Base-by-base conservation (phyloP, 2,888 invertebrate genomes). In the Willowsia nigromaculata region DNA sequence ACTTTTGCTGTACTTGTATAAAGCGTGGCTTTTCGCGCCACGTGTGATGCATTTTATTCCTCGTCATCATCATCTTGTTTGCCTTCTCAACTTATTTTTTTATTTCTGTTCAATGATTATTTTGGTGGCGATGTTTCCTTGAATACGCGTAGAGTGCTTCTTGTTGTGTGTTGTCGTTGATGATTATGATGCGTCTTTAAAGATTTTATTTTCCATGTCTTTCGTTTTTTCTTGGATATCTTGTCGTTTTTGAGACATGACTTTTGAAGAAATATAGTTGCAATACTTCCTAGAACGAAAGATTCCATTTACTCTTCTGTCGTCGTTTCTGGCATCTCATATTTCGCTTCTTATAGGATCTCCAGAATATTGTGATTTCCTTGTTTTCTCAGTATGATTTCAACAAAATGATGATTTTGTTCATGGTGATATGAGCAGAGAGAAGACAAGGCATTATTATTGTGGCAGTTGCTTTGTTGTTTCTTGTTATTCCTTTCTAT, bases 11-110 rank as follows among this genome's bases (percentile, higher is more conserved):
- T 85, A 30, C 37, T 84, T 83, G 80, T 71, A 40, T 76, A 85
- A 87, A 90, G 91, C 91, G 91, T 90, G 89, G 90, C 90, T 90
- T 91, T 91, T 91, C 89, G 90, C 84, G 91, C 91, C 91, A 91
- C 91, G 91, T 91, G 91, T 91, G 91, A 91, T 90, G 90, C 90
- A 91, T 91, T 91, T 88, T 89, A 30, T 85, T 89, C 81, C 47
- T 62, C 33, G n/a, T n/a, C n/a, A n/a, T n/a, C n/a, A n/a, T 80
- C 80, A 25, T 30, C 76, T 74, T 85, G 81, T 76, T 71, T 78
- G 18, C 59, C 40, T 71, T 85, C 47, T 85, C 43, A 62, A 47
- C 30, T 83, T 65, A 65, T 65, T 27, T 65, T 37, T 15, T 56
- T 3, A 9, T n/a, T n/a, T n/a, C n/a, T n/a, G n/a, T n/a, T n/a